Evolutionary conservation across 1,140 invertebrate species (phyloP).

Genomic region (Scaptomyza montana): DNA sequence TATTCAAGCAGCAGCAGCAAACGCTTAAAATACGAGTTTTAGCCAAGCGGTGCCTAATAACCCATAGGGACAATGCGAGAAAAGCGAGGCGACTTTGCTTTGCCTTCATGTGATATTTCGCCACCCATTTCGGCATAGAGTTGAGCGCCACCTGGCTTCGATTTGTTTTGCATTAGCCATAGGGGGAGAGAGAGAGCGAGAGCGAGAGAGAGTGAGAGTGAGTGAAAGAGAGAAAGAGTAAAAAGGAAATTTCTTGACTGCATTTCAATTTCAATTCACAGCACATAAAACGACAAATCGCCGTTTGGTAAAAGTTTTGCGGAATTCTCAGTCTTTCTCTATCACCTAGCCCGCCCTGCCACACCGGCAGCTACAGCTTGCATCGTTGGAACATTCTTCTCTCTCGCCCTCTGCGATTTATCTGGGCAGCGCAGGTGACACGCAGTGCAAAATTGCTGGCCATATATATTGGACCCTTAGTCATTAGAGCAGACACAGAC

Average conservation of each 20-base stretch:
- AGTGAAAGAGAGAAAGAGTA: not conserved
- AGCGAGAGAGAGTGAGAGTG: not conserved
- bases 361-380: not conserved
- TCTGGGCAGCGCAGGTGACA: constrained; percentile 77
- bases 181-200: not conserved
- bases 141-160: constrained; percentile 42
- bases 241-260: constrained; percentile 59
- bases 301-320: constrained; percentile 64
- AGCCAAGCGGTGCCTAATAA: constrained; percentile 4
- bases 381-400: not conserved
- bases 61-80: constrained; percentile 30
- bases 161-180: constrained; percentile 51
- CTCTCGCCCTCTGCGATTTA: constrained; percentile 52
- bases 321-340: constrained; percentile 8
- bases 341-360: constrained; percentile 1
- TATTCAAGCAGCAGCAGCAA: not conserved
- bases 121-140: not conserved
- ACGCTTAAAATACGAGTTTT: constrained; percentile 8
- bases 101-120: constrained; percentile 15
- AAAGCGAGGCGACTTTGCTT: constrained; percentile 18
- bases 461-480: constrained; percentile 68
- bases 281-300: constrained; percentile 79
- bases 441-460: constrained; percentile 73
- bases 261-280: constrained; percentile 82
- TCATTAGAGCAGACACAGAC: constrained; percentile 35